These are phyloP conservation scores for Electrona antarctica DNA, from an alignment of 2,113 vertebrate species.

Conservation along the genomic window DNA sequence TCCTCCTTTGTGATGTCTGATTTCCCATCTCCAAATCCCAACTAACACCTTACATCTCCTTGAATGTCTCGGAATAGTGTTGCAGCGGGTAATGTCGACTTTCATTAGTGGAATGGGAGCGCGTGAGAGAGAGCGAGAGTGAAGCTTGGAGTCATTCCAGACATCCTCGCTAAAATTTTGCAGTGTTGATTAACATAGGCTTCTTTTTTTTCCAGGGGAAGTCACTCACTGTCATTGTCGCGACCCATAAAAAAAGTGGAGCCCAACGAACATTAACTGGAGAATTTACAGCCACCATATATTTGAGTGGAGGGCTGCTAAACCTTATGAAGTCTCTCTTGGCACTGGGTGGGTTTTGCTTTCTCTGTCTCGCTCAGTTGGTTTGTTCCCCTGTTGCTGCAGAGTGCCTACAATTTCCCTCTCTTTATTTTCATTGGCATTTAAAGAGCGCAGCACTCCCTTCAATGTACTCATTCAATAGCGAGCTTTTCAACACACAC, in stretches of 20 bases:
- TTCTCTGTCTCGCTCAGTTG: conserved; percentile 72
- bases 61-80: conserved; percentile 40
- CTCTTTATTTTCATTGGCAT: conserved; percentile 79
- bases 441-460: conserved; percentile 65
- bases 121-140: conserved; percentile 52
- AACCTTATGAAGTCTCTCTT: conserved; percentile 77
- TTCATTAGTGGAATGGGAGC: conserved; percentile 51
- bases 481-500: conserved; percentile 59
- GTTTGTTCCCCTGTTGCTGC: conserved; percentile 69
- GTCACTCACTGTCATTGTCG: conserved; percentile 72
- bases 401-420: conserved; percentile 73
- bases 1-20: conserved; percentile 48
- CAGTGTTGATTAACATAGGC: conserved; percentile 63
- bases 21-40: conserved; percentile 50
- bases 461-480: conserved; percentile 74
- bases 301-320: conserved; percentile 75
- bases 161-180: conserved; percentile 52
- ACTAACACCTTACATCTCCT: conserved; percentile 54
- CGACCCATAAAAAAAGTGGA: conserved; percentile 69
- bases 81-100: conserved; percentile 47
- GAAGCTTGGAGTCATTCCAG: conserved; percentile 51
- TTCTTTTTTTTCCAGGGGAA: conserved; percentile 54
- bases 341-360: conserved; percentile 67
- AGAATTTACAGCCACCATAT: conserved; percentile 79
- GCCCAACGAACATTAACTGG: conserved; percentile 75